Evolutionary conservation across 2,113 vertebrate species (phyloP), one percentile per base, ranked within the genome.

Genomic region (Nymphicus hollandicus): DNA sequence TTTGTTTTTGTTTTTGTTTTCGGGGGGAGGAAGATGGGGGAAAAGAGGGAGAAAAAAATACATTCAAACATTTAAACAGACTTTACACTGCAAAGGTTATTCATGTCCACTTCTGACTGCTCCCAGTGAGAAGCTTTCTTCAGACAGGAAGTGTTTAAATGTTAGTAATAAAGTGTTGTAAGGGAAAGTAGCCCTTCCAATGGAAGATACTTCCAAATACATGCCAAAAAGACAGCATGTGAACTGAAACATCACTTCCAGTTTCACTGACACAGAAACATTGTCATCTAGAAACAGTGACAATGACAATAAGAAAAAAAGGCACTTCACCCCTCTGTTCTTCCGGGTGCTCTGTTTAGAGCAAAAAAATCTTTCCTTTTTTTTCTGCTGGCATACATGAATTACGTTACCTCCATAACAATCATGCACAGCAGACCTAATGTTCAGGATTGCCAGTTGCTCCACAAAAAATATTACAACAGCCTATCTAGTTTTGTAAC

Each of bases 121-220:
- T 13, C 7, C 4, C 33, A 52, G 12, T 2, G 3, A 78, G 33
- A 74, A 72, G 33, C 4, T 7, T 56, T 70, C 33, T 73, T 31
- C 72, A 46, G 37, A 20, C 27, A 60, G 24, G 12, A 6, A 19
- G 6, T 12, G 11, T 50, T 60, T 29, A 27, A 53, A 15, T 11
- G 8, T 19, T 58, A n/a, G 20, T 15, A 24, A 83, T n/a, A 3
- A 72, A 73, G 10, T 1, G 0, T 64, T 82, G 33, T 0, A 65
- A 71, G 23, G 15, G 9, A 31, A 61, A 78, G 28, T 4, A 46
- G 15, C 16, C 29, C 17, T 56, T 91, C 16, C 55, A 77, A 27
- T 7, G 7, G 35, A 86, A 80, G 18, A 29, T 27, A 46, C 10
- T 63, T 93, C 17, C 18, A 64, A 71, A 72, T 43, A 35, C 1